Conservation (phyloP, 2,888 invertebrate species). For the Lepidocyrtinus sp. region DNA sequence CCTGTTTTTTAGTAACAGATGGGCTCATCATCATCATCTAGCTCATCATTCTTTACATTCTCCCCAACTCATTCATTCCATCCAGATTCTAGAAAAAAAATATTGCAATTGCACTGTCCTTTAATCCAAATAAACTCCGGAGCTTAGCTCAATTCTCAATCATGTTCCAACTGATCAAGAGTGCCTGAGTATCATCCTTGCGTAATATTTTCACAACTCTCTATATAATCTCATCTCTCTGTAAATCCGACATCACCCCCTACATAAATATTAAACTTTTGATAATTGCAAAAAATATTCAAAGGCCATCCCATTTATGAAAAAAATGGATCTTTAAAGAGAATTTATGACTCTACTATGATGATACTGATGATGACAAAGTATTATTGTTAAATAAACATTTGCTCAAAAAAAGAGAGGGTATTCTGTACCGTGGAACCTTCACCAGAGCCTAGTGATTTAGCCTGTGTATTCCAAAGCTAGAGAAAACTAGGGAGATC, state of each 20-base stretch:
- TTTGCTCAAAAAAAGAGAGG: constrained; percentile 39
- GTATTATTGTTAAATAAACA: constrained; percentile 57
- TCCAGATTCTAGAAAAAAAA: too few species aligned
- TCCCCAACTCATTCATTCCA: not conserved
- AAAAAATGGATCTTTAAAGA: constrained; percentile 23
- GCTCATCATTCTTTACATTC: constrained; percentile 23
- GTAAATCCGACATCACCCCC: constrained; percentile 2
- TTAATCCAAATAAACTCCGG: not conserved
- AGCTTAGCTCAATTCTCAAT: too few species aligned
- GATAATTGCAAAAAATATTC: constrained; percentile 1
- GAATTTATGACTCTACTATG: constrained; percentile 37
- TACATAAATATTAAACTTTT: not conserved
- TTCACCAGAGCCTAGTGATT: not conserved
- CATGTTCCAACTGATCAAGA: too few species aligned
- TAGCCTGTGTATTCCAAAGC: not conserved
- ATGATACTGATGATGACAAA: constrained; percentile 37
- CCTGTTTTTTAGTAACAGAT: constrained; percentile 52
- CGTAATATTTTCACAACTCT: not conserved
- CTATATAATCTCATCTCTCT: too few species aligned
- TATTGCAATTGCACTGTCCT: not conserved
- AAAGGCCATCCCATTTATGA: not conserved
- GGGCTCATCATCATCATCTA: constrained; percentile 43
- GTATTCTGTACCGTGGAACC: not conserved
- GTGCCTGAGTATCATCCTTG: too few species aligned
- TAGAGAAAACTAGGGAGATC: too few species aligned